Conservation (phyloP, 2,797 vertebrate genomes). For the Danio kyathit region DNA sequence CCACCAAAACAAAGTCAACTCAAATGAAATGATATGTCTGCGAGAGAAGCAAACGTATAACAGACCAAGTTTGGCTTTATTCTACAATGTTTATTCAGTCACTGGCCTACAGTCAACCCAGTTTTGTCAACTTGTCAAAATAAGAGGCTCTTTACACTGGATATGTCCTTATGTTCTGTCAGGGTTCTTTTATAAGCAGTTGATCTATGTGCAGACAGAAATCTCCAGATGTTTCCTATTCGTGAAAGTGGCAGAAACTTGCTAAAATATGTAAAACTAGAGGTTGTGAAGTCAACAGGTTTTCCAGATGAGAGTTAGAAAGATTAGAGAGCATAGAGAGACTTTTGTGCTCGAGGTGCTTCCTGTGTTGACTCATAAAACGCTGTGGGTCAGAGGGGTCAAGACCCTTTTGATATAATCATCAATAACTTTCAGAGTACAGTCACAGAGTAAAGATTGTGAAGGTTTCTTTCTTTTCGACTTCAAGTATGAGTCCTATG, state of each 20-base stretch:
- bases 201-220: neutral
- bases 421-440: conserved; percentile 46
- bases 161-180: neutral
- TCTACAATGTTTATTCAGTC: neutral
- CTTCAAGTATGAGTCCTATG: neutral
- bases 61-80: neutral
- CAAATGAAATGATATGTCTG: neutral
- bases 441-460: neutral
- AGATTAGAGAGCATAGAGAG: conserved; percentile 51
- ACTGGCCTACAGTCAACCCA: neutral
- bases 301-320: conserved; percentile 22
- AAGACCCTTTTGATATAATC: conserved; percentile 65
- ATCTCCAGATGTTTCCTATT: neutral
- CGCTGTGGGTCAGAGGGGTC: conserved; percentile 68
- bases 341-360: conserved; percentile 66
- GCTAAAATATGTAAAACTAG: conserved; percentile 1
- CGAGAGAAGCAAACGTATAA: neutral
- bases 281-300: conserved; percentile 33
- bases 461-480: neutral
- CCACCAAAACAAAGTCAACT: neutral
- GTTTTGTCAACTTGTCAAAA: neutral
- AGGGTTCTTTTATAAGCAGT: neutral
- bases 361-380: conserved; percentile 70
- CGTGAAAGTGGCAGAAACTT: neutral
- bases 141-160: neutral